Percentiles rank a stretch among this genome's conserved stretches.
Conservation (phyloP, 2,797 vertebrate genomes). For the Ctenosaura bakeri region DNA sequence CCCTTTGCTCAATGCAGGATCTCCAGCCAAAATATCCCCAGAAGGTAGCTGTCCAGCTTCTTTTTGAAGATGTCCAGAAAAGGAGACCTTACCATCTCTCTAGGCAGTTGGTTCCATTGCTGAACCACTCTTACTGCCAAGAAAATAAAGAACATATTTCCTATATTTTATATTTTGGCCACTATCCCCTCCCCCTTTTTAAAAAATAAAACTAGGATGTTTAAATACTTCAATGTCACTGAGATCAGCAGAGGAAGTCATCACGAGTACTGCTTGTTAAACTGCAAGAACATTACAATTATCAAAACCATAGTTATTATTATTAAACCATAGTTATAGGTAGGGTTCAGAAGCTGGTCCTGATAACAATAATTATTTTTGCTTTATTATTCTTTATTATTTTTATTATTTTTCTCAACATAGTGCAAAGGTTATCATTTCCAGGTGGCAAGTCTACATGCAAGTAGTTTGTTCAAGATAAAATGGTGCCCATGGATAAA, state of each 20-base stretch:
- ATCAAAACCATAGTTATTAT: background rate
- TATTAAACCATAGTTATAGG: background rate
- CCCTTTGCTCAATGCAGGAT: no score
- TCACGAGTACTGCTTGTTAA: background rate
- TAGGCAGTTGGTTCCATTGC: no score
- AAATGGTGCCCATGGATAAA: background rate
- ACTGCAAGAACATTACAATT: background rate
- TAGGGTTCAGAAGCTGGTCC: background rate
- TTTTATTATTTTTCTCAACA: background rate
- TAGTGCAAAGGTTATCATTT: background rate
- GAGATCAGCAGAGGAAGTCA: background rate
- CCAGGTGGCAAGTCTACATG: background rate
- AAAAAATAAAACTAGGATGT: background rate
- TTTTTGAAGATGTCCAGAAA: no score
- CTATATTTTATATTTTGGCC: background rate
- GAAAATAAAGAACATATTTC: background rate
- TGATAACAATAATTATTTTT: background rate
- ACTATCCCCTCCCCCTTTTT: background rate
- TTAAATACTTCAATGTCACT: background rate
- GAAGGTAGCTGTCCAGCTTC: no score
- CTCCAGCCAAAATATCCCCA: no score
- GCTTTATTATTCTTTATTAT: background rate
- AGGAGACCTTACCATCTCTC: no score
- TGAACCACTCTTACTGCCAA: no score
- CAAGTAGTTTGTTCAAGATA: slow-evolving; percentile 1